These are phyloP conservation scores for Delichon dasypus DNA, from an alignment of 2,797 vertebrate species.

Conservation along the genomic window DNA sequence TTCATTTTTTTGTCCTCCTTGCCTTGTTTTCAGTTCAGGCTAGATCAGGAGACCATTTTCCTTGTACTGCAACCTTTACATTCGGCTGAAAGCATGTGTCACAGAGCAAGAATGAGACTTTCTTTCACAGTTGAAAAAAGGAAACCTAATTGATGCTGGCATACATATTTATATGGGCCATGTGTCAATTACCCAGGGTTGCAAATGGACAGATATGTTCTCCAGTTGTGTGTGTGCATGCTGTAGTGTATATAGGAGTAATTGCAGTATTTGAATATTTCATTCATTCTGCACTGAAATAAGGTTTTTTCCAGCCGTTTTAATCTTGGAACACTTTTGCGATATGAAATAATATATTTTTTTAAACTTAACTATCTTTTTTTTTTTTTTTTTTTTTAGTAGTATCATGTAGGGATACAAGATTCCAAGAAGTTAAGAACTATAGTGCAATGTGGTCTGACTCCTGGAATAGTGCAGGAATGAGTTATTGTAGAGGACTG, in stretches of 20 bases:
- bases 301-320: background rate
- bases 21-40: background rate
- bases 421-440: background rate
- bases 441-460: background rate
- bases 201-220: background rate
- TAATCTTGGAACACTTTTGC: background rate
- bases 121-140: background rate
- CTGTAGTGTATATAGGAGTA: background rate
- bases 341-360: background rate
- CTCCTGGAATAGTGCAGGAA: background rate
- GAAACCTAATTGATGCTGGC: background rate
- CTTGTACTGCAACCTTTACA: background rate
- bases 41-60: background rate
- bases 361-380: background rate
- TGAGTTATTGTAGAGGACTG: background rate
- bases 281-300: background rate
- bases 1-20: background rate
- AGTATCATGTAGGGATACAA: background rate
- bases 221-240: background rate
- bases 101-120: background rate
- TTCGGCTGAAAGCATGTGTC: background rate
- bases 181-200: background rate
- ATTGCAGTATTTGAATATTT: background rate
- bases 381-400: background rate
- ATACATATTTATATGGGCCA: background rate